Conservation (phyloP, 2,797 vertebrate genomes). For the Microtus obscurus region DNA sequence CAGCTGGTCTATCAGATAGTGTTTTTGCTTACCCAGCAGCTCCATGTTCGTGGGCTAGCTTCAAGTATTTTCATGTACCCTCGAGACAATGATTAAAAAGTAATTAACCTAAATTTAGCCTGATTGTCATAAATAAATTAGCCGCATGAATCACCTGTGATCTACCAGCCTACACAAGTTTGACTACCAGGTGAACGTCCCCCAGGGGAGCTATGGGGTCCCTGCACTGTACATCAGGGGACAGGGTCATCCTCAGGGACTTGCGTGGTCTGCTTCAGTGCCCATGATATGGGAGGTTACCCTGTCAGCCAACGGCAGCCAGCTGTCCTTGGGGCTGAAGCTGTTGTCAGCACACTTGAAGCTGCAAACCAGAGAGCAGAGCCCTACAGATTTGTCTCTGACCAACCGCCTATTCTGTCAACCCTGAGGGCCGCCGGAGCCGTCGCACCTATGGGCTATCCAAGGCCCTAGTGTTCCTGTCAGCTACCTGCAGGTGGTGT, state of each 20-base stretch:
- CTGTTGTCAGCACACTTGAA: fast-evolving
- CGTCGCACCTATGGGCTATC: background rate
- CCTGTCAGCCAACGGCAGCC: fast-evolving
- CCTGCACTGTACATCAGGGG: background rate
- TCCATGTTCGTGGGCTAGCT: background rate
- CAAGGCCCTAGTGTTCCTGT: background rate
- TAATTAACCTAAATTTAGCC: constrained; percentile 78
- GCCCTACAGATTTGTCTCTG: background rate
- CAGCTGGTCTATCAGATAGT: constrained; percentile 32
- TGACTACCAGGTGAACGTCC: background rate
- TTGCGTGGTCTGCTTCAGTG: no score
- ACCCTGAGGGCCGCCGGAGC: no score
- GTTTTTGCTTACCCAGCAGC: background rate
- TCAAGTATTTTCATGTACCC: constrained; percentile 56
- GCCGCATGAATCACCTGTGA: constrained; percentile 59
- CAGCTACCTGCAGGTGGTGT: background rate
- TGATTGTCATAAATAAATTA: constrained; percentile 73
- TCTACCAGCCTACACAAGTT: constrained; percentile 56
- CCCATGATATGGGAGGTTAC: background rate
- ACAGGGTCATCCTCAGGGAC: fast-evolving
- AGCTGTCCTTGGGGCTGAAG: background rate
- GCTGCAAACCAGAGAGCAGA: background rate
- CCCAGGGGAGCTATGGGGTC: background rate
- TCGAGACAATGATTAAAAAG: constrained; percentile 74
- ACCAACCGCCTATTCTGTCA: background rate